A percentile compares a stretch with the other conserved stretches of the same genome.
Evolutionary conservation across 2,113 vertebrate genomes (phyloP).

Genomic region (Eudorcas thomsonii): DNA sequence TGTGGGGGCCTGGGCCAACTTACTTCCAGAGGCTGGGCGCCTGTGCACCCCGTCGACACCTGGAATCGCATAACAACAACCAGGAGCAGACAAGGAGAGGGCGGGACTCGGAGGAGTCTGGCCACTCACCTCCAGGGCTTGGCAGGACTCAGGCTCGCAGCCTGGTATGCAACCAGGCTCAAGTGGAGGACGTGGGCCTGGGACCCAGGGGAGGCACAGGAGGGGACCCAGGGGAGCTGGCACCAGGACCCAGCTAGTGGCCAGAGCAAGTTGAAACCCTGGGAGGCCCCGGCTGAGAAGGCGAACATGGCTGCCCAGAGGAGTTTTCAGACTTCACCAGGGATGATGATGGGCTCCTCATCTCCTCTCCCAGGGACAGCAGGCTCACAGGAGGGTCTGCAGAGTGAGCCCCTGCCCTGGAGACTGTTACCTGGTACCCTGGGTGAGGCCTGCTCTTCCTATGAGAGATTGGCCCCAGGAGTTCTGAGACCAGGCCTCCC

Average conservation of each 20-base stretch:
- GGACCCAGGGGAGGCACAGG: too few species aligned
- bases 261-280: not conserved
- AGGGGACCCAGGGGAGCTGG: too few species aligned
- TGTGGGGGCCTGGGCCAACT: too few species aligned
- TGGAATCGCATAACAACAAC: too few species aligned
- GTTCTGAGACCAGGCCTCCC: not conserved
- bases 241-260: not conserved
- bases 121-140: too few species aligned
- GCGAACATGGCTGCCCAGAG: fast-evolving
- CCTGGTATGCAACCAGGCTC: not conserved
- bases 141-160: not conserved
- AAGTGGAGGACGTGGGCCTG: not conserved
- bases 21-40: too few species aligned
- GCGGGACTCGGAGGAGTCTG: not conserved
- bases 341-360: not conserved
- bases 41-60: too few species aligned
- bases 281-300: not conserved
- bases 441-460: not conserved
- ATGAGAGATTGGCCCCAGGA: not conserved
- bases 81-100: too few species aligned
- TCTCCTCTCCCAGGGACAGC: not conserved
- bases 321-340: not conserved
- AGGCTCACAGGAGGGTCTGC: not conserved
- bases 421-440: not conserved
- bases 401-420: not conserved